Evolutionary conservation across 2,888 invertebrate genomes (phyloP), one percentile per base, ranked within the genome.

Genomic region (Corythucha ciliata): DNA sequence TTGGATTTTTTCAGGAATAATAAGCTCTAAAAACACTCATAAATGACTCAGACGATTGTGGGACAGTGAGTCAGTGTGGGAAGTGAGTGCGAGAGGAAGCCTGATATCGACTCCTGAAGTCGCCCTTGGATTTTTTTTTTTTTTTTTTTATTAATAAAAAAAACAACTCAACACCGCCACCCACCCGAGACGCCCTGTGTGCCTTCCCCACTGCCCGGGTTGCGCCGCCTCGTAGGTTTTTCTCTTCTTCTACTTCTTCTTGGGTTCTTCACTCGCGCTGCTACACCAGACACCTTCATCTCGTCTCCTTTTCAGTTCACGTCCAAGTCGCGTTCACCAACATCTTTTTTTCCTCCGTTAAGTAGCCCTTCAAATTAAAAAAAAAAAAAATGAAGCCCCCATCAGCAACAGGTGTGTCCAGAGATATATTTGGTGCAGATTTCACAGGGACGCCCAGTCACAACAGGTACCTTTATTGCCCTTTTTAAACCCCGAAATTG

Each of bases 371-470:
- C 29, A 25, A 24, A 22, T 39, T 39, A 25, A 25, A 39, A 22
- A 25, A 24, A 45, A 34, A 14, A 24, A 48, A 54, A 29, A 61
- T 62, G 59, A 64, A 64, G 52, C 64, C 67, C 49, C 66, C 66
- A 22, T 37, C 44, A 22, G 46, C 44, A 18, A 37, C 45, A 27
- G 18, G 18, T 18, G 33, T 4, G 4, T 34, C 51, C 20, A 65
- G 66, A 46, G 63, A 66, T 53, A 60, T 66, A 45, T 67, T 64
- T 58, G 66, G 65, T 42, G 64, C 64, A 18, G 63, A 64, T 44
- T 64, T 64, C 56, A 62, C 61, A 54, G 66, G 66, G 52, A 62
- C 64, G 36, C 66, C 66, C 29, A 61, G 64, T 49, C 67, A 68
- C 58, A 63, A 65, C 57, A 66, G 66, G 67, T 63, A 65, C 44